A percentile compares a stretch with the other conserved stretches of the same genome.
phyloP scores from a whole-genome alignment of 2,797 vertebrate species.

The Rhynchotus rufescens region DNA sequence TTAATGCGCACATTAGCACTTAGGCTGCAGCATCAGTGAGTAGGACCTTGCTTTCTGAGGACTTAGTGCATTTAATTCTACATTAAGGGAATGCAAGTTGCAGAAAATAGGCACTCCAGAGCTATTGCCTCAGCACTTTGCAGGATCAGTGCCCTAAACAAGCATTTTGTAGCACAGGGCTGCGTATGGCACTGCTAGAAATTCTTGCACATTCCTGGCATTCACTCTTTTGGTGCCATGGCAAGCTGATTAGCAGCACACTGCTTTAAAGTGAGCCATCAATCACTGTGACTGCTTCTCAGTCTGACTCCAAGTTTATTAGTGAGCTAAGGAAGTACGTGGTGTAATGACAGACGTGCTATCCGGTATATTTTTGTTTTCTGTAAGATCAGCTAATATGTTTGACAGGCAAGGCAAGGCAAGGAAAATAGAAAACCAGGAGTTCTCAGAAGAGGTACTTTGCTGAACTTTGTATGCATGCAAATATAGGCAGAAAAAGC shows the following conservation, averaged over 20 bases:
- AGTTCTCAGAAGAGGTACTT: not conserved
- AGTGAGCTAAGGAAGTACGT: not conserved
- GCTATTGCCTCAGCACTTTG: not conserved
- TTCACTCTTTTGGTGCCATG: not conserved
- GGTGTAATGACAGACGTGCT: not conserved
- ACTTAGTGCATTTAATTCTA: not conserved
- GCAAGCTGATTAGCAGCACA: conserved; percentile 1
- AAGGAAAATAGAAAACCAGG: not conserved
- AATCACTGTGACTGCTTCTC: conserved; percentile 34
- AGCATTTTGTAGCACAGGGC: not conserved
- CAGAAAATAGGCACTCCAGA: not conserved
- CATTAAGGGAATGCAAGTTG: not conserved
- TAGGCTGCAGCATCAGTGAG: not conserved
- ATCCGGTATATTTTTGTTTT: not conserved
- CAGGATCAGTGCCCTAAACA: not conserved
- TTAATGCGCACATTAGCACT: not conserved
- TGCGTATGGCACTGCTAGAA: not conserved
- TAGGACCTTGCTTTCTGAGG: not conserved
- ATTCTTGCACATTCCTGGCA: conserved; percentile 27
- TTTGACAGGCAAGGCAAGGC: not conserved
- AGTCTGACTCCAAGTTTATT: conserved; percentile 16
- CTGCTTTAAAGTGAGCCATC: conserved; percentile 48
- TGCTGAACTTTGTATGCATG: not conserved
- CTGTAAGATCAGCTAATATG: not conserved
- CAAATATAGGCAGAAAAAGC: not conserved